Evolutionary conservation across 1,140 invertebrate species (phyloP), one percentile per base, ranked within the genome.

Genomic region (Papilio aristodemus): DNA sequence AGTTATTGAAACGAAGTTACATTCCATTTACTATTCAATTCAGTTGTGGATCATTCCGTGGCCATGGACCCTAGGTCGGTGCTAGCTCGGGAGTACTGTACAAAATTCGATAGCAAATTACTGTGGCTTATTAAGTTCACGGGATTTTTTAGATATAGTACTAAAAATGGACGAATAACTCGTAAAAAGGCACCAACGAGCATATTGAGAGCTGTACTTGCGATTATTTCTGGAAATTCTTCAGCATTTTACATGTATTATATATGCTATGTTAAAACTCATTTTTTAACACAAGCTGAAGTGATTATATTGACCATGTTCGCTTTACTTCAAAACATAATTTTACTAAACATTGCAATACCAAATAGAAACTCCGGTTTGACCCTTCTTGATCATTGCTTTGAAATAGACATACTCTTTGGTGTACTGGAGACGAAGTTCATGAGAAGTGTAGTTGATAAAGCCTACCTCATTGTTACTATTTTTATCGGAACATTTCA

Each of bases 391-490:
- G 62, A 73, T 7, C 54, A 59, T 17, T 74, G 71, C 22, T 75
- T 85, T 9, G 70, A 86, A 11, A 77, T 85, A 9, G 86, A 86
- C 62, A 46, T 66, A 32, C 72, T 83, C 32, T 50, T 88, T 1
- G 82, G 82, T n/a, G 67, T 68, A 7, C 63, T 71, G 7, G 76
- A 85, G 66, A 85, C 86, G 4, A 74, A 73, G 57, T 84, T 85
- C 17, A 84, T 88, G 82, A 79, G 83, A 59, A 59, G 70, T 4
- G 67, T 77, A 17, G 41, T 67, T 11, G 32, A 50, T 11, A 74
- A 36, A 54, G 25, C 41, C 13, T 69, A 66, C 38, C 25, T 54
- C 0, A 10, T 71, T n/a, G 22, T 62, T 6, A 73, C 41, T 1
- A 62, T 71, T 4, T 72, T 72, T 9, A 58, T 78, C n/a, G 46